A percentile compares a stretch with the other conserved stretches of the same genome.
Evolutionary conservation across 2,113 vertebrate species (phyloP).

Genomic region (Lasiurus cinereus): DNA sequence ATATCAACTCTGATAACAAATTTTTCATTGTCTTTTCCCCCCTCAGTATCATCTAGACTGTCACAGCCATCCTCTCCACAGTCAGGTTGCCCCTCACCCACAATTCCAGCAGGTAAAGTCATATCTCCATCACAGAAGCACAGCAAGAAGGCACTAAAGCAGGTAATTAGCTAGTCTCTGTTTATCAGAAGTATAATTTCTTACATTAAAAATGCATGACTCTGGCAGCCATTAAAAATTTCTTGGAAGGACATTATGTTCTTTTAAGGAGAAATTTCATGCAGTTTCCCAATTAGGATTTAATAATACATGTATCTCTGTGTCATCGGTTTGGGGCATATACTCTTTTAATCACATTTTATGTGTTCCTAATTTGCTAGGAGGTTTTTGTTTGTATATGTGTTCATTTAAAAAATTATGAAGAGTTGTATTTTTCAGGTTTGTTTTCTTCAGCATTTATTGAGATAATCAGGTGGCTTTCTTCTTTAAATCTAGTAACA

Average conservation of each 20-base stretch:
- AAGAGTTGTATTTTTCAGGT: constrained; percentile 37
- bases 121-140: constrained; percentile 99
- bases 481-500: constrained; percentile 42
- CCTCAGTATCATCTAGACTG: constrained; percentile 93
- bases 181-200: constrained; percentile 43
- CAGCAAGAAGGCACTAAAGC: constrained; percentile 98
- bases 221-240: not conserved
- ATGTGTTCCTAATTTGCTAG: constrained; percentile 19
- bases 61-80: constrained; percentile 95
- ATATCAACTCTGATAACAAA: constrained; percentile 39
- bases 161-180: constrained; percentile 87
- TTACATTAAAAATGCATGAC: not conserved
- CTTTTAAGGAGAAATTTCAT: constrained; percentile 16
- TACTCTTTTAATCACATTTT: not conserved
- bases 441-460: constrained; percentile 52
- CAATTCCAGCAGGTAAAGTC: constrained; percentile 93
- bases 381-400: not conserved
- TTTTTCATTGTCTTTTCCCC: constrained; percentile 54
- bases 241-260: not conserved
- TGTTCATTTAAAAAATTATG: not conserved
- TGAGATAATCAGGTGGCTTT: not conserved
- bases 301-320: not conserved
- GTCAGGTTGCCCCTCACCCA: constrained; percentile 94
- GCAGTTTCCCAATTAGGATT: not conserved
- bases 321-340: not conserved